A percentile compares a stretch with the other conserved stretches of the same genome.
Evolutionary conservation across 35 echinoderm and acorn worm genomes (phyloP).

Genomic region (Patiria miniata): DNA sequence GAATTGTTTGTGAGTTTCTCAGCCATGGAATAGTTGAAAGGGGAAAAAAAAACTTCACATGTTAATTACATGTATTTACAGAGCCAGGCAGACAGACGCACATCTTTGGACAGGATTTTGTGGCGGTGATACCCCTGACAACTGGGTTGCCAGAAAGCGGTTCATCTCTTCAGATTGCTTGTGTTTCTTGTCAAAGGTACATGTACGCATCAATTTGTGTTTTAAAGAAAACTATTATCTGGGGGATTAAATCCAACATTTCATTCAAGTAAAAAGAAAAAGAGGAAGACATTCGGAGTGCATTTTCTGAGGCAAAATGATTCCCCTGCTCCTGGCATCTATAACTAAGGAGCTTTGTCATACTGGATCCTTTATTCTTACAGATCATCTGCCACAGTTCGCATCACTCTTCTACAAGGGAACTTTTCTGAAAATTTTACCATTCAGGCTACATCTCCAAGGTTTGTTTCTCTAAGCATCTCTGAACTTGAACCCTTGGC

Average conservation of each 20-base stretch:
- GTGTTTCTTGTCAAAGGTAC: not conserved
- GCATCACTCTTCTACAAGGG: not conserved
- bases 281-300: too few relatives aligned
- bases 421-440: not conserved
- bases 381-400: not conserved
- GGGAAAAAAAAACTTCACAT: too few relatives aligned
- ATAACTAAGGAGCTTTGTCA: not conserved
- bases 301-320: too few relatives aligned
- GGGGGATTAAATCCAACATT: too few relatives aligned
- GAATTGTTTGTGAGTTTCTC: too few relatives aligned
- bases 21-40: too few relatives aligned
- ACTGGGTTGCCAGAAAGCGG: not conserved
- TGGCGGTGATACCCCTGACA: not conserved
- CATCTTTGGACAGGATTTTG: not conserved
- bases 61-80: not conserved
- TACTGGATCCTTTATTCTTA: too few relatives aligned
- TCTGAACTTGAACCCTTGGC: not conserved
- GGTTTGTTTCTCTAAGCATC: not conserved
- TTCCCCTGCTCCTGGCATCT: too few relatives aligned
- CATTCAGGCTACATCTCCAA: not conserved
- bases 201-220: too few relatives aligned
- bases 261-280: too few relatives aligned
- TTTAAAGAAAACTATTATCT: too few relatives aligned
- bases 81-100: not conserved
- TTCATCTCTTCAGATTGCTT: not conserved